phyloP scores from a whole-genome alignment of 2,113 vertebrate genomes.

The Meriones unguiculatus region DNA sequence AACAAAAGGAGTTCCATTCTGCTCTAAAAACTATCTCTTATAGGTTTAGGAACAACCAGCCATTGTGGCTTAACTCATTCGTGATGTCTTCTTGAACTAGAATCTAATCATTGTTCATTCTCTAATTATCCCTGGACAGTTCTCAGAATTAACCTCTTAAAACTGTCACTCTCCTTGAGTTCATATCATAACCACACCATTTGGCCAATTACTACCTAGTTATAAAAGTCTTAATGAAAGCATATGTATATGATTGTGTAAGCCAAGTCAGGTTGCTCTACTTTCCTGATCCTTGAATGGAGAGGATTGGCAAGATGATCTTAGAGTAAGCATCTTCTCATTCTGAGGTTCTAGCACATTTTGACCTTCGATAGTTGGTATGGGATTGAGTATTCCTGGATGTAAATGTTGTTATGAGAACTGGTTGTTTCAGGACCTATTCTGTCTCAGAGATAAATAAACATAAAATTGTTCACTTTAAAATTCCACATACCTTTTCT shows the following conservation, averaged over 20 bases:
- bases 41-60: background rate
- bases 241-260: background rate
- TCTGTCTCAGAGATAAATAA: slow-evolving; percentile 20
- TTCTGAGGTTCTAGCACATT: slow-evolving; percentile 24
- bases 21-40: background rate
- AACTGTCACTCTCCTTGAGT: background rate
- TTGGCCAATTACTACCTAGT: background rate
- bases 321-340: background rate
- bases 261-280: background rate
- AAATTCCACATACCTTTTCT: slow-evolving; percentile 6
- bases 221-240: slow-evolving; percentile 34
- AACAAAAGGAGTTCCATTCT: background rate
- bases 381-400: background rate
- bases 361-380: background rate
- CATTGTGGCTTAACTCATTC: background rate
- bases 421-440: background rate
- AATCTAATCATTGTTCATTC: background rate
- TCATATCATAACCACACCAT: background rate
- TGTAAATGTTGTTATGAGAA: background rate
- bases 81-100: background rate
- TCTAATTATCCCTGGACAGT: background rate
- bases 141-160: background rate
- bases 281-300: background rate
- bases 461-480: slow-evolving; percentile 8
- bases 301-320: background rate